These are phyloP conservation scores for Champsocephalus gunnari DNA, from an alignment of 2,797 vertebrate genomes.

Conservation along the genomic window DNA sequence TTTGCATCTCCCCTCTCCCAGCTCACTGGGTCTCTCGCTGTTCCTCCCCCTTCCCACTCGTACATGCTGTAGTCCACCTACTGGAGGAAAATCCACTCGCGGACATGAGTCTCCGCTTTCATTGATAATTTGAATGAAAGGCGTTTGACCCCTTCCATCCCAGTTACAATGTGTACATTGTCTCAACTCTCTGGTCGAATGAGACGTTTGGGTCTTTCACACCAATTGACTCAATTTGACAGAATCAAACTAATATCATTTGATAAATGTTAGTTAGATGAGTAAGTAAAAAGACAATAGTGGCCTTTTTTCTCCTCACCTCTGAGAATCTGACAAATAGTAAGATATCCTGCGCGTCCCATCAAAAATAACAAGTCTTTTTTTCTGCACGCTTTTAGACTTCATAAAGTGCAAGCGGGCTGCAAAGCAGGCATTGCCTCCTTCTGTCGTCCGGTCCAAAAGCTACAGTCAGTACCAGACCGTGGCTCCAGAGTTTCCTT, in stretches of 20 bases:
- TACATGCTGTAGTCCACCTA: slow-evolving; percentile 72
- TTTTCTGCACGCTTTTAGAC: slow-evolving; percentile 28
- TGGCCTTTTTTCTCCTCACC: not conserved
- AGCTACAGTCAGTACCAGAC: slow-evolving; percentile 63
- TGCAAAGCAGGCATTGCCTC: slow-evolving; percentile 39
- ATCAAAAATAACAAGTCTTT: slow-evolving; percentile 31
- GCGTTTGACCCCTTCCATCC: slow-evolving; percentile 56
- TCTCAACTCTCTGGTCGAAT: slow-evolving; percentile 25
- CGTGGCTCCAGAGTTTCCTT: slow-evolving; percentile 72
- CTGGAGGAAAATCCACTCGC: slow-evolving; percentile 65
- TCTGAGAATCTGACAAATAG: slow-evolving; percentile 8
- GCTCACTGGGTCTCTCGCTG: slow-evolving; percentile 49
- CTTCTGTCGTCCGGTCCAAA: slow-evolving; percentile 33
- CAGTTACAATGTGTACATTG: slow-evolving; percentile 24
- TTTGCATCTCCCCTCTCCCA: slow-evolving; percentile 67
- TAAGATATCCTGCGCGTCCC: slow-evolving; percentile 14
- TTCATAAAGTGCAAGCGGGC: slow-evolving; percentile 43
- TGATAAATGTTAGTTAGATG: not conserved
- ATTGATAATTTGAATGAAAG: slow-evolving; percentile 65
- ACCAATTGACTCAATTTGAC: not conserved
- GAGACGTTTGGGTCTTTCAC: slow-evolving; percentile 1
- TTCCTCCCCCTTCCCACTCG: slow-evolving; percentile 61
- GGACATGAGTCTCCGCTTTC: slow-evolving; percentile 51
- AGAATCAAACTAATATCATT: not conserved
- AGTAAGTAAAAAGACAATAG: not conserved